A percentile compares a stretch with the other conserved stretches of the same genome.
These are phyloP conservation scores for Pachycephus smyrnensis DNA, from an alignment of 2,888 invertebrate genomes.

Conservation along the genomic window DNA sequence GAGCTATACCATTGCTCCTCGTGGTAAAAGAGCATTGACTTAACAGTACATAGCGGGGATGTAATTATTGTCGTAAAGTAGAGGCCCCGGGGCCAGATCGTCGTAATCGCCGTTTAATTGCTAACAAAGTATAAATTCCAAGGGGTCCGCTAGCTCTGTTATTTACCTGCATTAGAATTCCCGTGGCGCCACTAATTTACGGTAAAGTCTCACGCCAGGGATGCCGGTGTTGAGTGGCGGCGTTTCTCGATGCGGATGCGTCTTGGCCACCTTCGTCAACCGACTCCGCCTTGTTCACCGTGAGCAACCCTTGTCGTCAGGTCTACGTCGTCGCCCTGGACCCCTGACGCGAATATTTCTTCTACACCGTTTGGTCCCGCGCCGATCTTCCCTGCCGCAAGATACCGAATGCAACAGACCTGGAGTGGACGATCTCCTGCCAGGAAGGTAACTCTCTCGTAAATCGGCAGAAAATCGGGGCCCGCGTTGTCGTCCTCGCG, in stretches of 20 bases:
- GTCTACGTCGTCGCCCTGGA: constrained; percentile 14
- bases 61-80: constrained; percentile 10
- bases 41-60: background rate
- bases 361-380: background rate
- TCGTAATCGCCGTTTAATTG: constrained; percentile 40
- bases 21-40: background rate
- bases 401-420: constrained; percentile 9
- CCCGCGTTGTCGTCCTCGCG: constrained; percentile 23
- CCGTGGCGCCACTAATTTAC: constrained; percentile 27
- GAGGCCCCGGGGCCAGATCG: constrained; percentile 10
- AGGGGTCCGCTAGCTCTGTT: constrained; percentile 22
- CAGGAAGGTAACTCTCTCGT: constrained; percentile 20
- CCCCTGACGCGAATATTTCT: constrained; percentile 16
- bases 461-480: constrained; percentile 26
- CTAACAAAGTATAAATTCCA: constrained; percentile 43
- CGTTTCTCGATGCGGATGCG: constrained; percentile 9
- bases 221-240: constrained; percentile 24
- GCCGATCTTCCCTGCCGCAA: background rate
- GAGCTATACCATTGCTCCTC: background rate
- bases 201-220: constrained; percentile 22
- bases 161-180: constrained; percentile 48
- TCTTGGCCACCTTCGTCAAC: background rate
- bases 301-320: background rate
- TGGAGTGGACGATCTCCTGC: constrained; percentile 17
- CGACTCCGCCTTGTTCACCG: background rate